phyloP scores from a whole-genome alignment of 2,797 vertebrate genomes.

The Clarias fuscus region DNA sequence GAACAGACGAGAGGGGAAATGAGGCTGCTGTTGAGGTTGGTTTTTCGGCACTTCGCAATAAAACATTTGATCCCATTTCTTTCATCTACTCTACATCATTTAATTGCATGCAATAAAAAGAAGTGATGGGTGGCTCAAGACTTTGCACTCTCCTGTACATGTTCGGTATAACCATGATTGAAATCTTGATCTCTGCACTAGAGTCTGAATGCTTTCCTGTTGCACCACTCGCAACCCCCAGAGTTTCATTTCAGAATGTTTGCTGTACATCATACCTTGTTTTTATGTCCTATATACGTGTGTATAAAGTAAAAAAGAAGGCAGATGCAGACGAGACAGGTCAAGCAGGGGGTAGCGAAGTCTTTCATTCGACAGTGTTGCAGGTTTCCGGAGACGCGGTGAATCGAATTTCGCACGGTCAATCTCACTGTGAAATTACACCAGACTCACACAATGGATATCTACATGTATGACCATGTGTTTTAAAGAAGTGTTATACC shows the following conservation, averaged over 20 bases:
- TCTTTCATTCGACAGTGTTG: neutral
- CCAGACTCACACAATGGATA: neutral
- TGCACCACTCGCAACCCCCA: neutral
- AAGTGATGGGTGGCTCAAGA: too few relatives aligned
- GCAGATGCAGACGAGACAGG: neutral
- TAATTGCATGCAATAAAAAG: too few relatives aligned
- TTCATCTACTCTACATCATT: too few relatives aligned
- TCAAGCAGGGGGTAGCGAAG: neutral
- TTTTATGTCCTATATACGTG: neutral
- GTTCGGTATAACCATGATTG: neutral
- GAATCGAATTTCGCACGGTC: constrained; percentile 9
- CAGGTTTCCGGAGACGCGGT: neutral
- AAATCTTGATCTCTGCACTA: neutral
- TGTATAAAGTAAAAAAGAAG: neutral
- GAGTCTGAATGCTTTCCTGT: neutral
- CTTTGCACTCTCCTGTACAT: neutral
- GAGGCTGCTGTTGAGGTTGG: too few relatives aligned
- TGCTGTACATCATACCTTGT: neutral
- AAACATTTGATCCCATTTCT: too few relatives aligned
- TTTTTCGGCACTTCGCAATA: too few relatives aligned
- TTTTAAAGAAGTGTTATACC: neutral
- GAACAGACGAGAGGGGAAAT: too few relatives aligned
- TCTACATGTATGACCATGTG: neutral
- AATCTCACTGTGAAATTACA: constrained; percentile 24
- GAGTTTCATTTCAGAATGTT: neutral